A percentile compares a stretch with the other conserved stretches of the same genome.
Conservation (phyloP, 2,113 vertebrate genomes). For the Phainopepla nitens region DNA sequence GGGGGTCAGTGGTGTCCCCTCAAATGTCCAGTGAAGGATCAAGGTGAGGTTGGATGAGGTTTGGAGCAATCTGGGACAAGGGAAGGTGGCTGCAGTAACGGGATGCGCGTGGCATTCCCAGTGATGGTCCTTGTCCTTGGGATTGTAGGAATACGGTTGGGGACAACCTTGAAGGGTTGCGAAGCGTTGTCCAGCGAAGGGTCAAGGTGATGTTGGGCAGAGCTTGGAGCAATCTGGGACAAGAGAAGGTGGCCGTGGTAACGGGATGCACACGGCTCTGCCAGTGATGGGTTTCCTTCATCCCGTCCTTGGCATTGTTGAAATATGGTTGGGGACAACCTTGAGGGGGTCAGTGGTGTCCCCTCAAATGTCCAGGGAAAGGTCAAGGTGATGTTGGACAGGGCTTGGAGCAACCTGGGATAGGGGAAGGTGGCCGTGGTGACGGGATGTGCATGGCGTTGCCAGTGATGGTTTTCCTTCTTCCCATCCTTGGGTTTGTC, state of each 20-base stretch:
- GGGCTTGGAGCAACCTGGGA: no score
- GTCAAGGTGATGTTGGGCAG: rapidly evolving
- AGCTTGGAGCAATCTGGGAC: neutral
- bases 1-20: neutral
- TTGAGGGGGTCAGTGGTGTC: no score
- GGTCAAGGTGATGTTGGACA: no score
- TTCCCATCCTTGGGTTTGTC: rapidly evolving
- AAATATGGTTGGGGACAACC: no score
- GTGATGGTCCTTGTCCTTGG: rapidly evolving
- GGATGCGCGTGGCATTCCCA: no score
- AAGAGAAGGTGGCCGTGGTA: neutral
- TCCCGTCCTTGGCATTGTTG: no score
- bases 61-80: rapidly evolving
- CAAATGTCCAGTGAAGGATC: rapidly evolving
- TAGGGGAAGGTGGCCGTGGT: no score
- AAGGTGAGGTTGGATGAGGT: rapidly evolving
- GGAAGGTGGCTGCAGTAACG: neutral
- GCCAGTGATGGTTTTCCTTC: rapidly evolving
- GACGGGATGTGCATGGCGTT: no score
- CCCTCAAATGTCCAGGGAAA: no score
- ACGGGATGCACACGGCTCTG: no score
- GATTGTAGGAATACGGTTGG: rapidly evolving
- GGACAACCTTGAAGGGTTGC: no score
- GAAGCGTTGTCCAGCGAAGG: rapidly evolving
- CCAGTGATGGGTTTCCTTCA: no score